Percentiles rank a stretch among this genome's conserved stretches.
These are phyloP conservation scores for Entomobrya multifasciata DNA, from an alignment of 2,888 invertebrate species.

Conservation along the genomic window DNA sequence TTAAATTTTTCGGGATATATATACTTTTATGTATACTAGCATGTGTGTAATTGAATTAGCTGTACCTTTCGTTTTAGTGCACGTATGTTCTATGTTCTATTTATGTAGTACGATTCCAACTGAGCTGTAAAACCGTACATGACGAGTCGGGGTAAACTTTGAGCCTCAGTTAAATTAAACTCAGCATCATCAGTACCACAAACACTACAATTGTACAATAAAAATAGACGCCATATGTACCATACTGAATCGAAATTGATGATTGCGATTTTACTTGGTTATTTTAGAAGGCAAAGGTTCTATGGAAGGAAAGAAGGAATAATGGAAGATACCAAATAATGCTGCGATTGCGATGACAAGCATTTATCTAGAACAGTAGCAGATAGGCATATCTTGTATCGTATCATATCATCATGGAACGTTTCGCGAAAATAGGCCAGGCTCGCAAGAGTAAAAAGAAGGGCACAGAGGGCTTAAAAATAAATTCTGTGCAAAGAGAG, in stretches of 20 bases:
- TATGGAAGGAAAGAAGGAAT: conserved; percentile 29
- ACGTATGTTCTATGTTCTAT: too few relatives aligned
- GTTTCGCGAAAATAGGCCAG: conserved; percentile 76
- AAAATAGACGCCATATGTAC: background rate
- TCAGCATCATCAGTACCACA: too few relatives aligned
- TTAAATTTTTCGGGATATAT: background rate
- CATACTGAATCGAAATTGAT: background rate
- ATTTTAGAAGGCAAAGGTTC: conserved; percentile 39
- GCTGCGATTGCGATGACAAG: background rate
- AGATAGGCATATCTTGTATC: conserved; percentile 23
- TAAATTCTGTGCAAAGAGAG: conserved; percentile 68
- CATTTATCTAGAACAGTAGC: conserved; percentile 39
- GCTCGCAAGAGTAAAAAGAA: conserved; percentile 71
- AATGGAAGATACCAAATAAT: conserved; percentile 64
- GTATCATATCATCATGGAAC: conserved; percentile 53
- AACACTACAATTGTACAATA: background rate
- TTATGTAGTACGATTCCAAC: too few relatives aligned
- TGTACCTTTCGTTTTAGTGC: background rate
- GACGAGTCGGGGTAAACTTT: background rate
- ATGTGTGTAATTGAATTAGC: conserved; percentile 20
- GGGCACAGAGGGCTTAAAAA: conserved; percentile 76
- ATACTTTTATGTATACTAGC: background rate
- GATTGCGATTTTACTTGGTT: background rate
- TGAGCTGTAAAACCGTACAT: too few relatives aligned
- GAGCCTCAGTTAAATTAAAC: background rate